phyloP scores from a whole-genome alignment of 2,797 vertebrate genomes.

The Catharus ustulatus region DNA sequence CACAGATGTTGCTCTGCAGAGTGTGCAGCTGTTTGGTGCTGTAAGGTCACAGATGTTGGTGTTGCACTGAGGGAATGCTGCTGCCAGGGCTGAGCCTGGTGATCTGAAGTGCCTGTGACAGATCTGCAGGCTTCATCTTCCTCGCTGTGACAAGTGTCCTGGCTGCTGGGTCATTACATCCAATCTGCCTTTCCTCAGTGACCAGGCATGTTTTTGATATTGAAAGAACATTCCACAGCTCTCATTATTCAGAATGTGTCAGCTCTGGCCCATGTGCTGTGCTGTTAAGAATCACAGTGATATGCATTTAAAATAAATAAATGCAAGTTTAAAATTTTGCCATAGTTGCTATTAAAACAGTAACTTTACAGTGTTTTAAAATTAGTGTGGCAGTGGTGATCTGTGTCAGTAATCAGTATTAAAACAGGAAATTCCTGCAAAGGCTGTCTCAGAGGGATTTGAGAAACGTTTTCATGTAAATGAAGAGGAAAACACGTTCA shows the following conservation, averaged over 20 bases:
- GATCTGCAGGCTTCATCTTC: not conserved
- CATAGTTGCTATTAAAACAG: not conserved
- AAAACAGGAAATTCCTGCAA: slow-evolving; percentile 50
- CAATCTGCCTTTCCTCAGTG: not conserved
- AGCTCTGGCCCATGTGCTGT: not conserved
- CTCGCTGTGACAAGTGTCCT: not conserved
- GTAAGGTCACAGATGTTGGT: slow-evolving; percentile 26
- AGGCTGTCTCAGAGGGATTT: not conserved
- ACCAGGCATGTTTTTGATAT: not conserved
- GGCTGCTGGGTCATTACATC: not conserved
- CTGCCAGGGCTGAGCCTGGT: not conserved
- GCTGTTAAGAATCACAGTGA: not conserved
- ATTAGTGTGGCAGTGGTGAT: not conserved
- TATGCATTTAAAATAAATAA: slow-evolving; percentile 5
- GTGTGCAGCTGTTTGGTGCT: slow-evolving; percentile 15
- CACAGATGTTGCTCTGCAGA: slow-evolving; percentile 19
- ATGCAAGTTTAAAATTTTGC: not conserved
- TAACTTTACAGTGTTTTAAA: not conserved
- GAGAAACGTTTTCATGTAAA: slow-evolving; percentile 25
- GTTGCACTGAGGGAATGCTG: not conserved
- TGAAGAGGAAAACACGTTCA: slow-evolving; percentile 9
- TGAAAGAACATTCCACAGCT: not conserved
- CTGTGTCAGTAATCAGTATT: slow-evolving; percentile 3
- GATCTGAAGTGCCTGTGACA: not conserved
- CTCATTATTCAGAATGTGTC: not conserved